Conservation (phyloP, 2,888 invertebrate genomes). For the Chydorus sphaericus region DNA sequence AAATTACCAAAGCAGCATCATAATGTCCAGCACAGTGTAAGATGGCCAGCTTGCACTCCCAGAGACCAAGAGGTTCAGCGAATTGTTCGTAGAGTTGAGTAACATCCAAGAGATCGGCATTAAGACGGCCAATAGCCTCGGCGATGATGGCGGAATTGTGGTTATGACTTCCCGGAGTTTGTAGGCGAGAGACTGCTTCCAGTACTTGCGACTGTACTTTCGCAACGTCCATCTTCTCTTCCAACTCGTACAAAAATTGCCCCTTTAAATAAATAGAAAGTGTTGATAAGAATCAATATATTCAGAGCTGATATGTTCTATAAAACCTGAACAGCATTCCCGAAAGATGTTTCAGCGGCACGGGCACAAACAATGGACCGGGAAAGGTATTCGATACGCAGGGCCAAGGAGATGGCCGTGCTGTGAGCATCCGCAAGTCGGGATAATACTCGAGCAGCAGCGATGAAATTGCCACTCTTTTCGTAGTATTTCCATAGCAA, state of each 20-base stretch:
- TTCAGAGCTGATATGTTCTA: too few relatives aligned
- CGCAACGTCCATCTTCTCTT: slow-evolving; percentile 86
- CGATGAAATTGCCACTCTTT: slow-evolving; percentile 73
- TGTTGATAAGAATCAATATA: too few relatives aligned
- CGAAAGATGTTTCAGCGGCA: slow-evolving; percentile 42
- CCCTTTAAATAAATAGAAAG: too few relatives aligned
- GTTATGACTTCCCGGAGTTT: slow-evolving; percentile 19
- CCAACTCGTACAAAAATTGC: slow-evolving; percentile 69
- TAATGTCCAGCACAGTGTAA: slow-evolving; percentile 87
- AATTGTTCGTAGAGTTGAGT: slow-evolving; percentile 84
- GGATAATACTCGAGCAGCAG: slow-evolving; percentile 80
- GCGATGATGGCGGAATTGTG: slow-evolving; percentile 26
- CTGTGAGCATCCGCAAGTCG: slow-evolving; percentile 60
- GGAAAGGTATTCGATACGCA: slow-evolving; percentile 79
- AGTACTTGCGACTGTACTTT: slow-evolving; percentile 56
- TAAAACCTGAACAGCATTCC: slow-evolving; percentile 28
- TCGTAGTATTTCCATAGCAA: slow-evolving; percentile 94
- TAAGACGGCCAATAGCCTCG: slow-evolving; percentile 53
- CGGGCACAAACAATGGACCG: slow-evolving; percentile 91
- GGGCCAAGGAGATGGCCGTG: slow-evolving; percentile 52
- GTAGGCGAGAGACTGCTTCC: slow-evolving; percentile 44
- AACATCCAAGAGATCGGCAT: slow-evolving; percentile 69
- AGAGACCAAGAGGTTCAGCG: slow-evolving; percentile 74
- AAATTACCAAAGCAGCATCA: slow-evolving; percentile 64
- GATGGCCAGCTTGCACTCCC: slow-evolving; percentile 89